A percentile compares a stretch with the other conserved stretches of the same genome.
Conservation (phyloP, 1,140 invertebrate species). For the fruit fly (Drosophila melanogaster) region DNA sequence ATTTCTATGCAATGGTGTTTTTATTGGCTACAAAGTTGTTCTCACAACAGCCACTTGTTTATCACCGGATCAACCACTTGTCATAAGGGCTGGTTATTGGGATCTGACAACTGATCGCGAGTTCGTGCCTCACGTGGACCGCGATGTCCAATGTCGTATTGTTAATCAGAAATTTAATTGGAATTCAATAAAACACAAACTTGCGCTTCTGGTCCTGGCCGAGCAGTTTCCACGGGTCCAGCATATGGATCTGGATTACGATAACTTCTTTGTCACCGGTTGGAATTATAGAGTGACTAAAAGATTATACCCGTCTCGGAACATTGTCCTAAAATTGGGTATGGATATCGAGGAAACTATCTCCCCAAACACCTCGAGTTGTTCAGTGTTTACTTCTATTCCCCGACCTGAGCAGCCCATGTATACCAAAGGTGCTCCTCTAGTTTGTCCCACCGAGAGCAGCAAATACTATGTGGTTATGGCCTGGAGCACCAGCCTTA, state of each 20-base stretch:
- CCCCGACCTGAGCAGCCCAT: background rate
- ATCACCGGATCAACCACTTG: too few species aligned
- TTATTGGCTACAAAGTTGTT: conserved; percentile 1
- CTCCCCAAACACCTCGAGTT: background rate
- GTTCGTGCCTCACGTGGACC: conserved; percentile 6
- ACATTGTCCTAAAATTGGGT: background rate
- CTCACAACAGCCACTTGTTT: conserved; percentile 9
- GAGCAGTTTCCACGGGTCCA: background rate
- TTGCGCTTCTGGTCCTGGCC: background rate
- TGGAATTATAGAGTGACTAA: conserved; percentile 3
- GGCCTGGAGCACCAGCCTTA: conserved; percentile 1
- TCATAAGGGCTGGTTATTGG: conserved; percentile 37
- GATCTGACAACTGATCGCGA: conserved; percentile 15
- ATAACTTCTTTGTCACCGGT: conserved; percentile 14
- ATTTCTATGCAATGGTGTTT: background rate
- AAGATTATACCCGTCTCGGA: background rate
- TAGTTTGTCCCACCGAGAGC: conserved; percentile 23
- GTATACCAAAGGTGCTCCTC: conserved; percentile 8
- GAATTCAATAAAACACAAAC: background rate
- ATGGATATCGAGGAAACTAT: background rate
- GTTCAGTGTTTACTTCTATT: background rate
- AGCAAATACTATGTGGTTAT: conserved; percentile 15
- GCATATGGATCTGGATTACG: background rate
- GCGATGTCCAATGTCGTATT: background rate
- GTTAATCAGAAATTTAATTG: background rate